Base-by-base conservation (phyloP, 1,140 invertebrate genomes). In the Dendrolimus kikuchii region DNA sequence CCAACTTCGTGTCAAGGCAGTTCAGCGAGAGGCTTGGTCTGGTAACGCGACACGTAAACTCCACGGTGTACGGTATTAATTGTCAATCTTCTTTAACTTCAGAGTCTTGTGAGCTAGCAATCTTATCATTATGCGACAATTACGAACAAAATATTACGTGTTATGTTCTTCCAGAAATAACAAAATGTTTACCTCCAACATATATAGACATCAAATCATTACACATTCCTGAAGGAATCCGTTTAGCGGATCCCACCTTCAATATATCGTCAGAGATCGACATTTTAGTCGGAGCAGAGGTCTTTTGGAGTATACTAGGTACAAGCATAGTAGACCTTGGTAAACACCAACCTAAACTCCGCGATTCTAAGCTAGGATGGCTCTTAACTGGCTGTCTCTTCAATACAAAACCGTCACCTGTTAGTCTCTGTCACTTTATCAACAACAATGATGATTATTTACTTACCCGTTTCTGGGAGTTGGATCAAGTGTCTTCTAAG, bases 51-150 rank as follows among this genome's bases (percentile, higher is more conserved):
- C n/a, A n/a, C n/a, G n/a, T n/a, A n/a, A n/a, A n/a, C 57, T 64
- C 64, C 55, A 71, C 49, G 41, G 48, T 70, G 37, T 53, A 59
- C 59, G 67, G 60, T 62, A 63, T 71, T n/a, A 68, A 71, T 9
- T 56, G 59, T 49, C 60, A 67, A 38, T 42, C 40, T 5, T 64
- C 55, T 54, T 45, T 49, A 51, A 64, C 51, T 61, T 53, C 63
- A 68, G 57, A 68, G 55, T 62, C 60, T 66, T 71, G 66, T 47
- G 52, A 48, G n/a, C 51, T 71, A 2, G 66, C 51, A 2, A 42
- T 70, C 5, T 43, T 64, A 46, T 70, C 72, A 36, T 54, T 9
- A 38, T 59, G 39, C 9, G n/a, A 52, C 57, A 55, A 53, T 10
- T 71, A 63, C 51, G 61, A 7, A 38, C 7, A 53, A 4, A 52